A percentile compares a stretch with the other conserved stretches of the same genome.
Conservation (phyloP, 2,113 vertebrate species). For the Ramphastos sulfuratus region DNA sequence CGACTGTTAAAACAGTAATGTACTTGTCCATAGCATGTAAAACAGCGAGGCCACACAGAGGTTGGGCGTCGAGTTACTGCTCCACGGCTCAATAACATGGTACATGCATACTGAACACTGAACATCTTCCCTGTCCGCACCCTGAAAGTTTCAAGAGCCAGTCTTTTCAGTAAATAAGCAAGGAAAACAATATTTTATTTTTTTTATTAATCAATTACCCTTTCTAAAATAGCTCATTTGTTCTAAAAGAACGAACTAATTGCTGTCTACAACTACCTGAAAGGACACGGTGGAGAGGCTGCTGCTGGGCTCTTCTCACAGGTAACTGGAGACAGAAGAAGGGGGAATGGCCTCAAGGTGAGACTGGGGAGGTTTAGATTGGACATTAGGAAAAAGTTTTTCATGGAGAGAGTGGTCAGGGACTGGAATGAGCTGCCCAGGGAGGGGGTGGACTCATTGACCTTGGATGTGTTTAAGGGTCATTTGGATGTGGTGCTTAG, state of each 20-base stretch:
- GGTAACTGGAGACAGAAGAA: too few species aligned
- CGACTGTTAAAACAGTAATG: slow-evolving; percentile 56
- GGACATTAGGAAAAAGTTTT: too few species aligned
- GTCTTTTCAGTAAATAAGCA: not conserved
- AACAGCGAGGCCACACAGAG: slow-evolving; percentile 59
- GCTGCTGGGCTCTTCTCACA: too few species aligned
- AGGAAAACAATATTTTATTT: not conserved
- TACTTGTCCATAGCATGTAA: slow-evolving; percentile 46
- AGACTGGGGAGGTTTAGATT: too few species aligned
- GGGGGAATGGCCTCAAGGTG: too few species aligned
- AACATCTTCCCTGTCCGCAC: slow-evolving; percentile 26
- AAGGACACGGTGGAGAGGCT: too few species aligned
- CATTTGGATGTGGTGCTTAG: too few species aligned
- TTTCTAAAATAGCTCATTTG: not conserved
- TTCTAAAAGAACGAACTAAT: not conserved
- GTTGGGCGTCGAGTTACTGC: not conserved
- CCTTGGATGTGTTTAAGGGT: too few species aligned
- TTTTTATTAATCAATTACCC: not conserved
- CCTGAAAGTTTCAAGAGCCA: not conserved
- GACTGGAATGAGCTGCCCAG: too few species aligned
- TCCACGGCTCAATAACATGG: not conserved
- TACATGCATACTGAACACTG: not conserved
- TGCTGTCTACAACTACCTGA: too few species aligned
- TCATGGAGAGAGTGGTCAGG: too few species aligned
- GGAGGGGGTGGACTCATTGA: too few species aligned